Conservation (phyloP, 92 coral and sea anemone species). For the Heliopora coerulea region DNA sequence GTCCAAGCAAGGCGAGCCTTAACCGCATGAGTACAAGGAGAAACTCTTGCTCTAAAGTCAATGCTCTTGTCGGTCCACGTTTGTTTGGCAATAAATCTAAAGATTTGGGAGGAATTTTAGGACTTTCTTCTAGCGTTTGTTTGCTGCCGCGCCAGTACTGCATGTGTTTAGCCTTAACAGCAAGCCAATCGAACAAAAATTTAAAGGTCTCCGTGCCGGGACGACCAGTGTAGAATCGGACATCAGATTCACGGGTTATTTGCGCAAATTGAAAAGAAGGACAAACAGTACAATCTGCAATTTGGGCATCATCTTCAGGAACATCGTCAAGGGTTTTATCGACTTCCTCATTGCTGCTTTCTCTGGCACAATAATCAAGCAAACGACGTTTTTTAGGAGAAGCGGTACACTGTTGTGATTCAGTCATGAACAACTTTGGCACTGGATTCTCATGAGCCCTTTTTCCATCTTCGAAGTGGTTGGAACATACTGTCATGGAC, state of each 20-base stretch:
- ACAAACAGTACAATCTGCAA: background rate
- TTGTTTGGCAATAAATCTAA: background rate
- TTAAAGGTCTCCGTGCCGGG: conserved; percentile 39
- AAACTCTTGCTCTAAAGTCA: conserved; percentile 12
- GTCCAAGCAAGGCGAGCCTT: too few species aligned
- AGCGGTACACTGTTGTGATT: background rate
- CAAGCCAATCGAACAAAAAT: conserved; percentile 47
- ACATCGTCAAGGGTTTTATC: too few species aligned
- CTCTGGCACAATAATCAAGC: too few species aligned
- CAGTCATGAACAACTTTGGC: background rate
- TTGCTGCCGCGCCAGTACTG: conserved; percentile 69
- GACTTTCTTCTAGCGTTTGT: conserved; percentile 45
- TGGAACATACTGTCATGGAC: background rate
- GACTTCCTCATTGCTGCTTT: too few species aligned
- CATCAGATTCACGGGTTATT: conserved; percentile 44
- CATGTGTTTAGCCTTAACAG: conserved; percentile 50
- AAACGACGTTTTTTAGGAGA: too few species aligned
- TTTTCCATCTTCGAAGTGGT: background rate
- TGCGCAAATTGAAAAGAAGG: conserved; percentile 41
- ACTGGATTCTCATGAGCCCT: background rate
- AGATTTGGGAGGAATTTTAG: too few species aligned
- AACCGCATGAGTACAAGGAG: too few species aligned
- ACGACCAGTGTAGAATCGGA: conserved; percentile 49
- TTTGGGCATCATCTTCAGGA: background rate
- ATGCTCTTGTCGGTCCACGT: too few species aligned